Base-by-base conservation (phyloP, 2,113 vertebrate species). In the Barnardius zonarius region DNA sequence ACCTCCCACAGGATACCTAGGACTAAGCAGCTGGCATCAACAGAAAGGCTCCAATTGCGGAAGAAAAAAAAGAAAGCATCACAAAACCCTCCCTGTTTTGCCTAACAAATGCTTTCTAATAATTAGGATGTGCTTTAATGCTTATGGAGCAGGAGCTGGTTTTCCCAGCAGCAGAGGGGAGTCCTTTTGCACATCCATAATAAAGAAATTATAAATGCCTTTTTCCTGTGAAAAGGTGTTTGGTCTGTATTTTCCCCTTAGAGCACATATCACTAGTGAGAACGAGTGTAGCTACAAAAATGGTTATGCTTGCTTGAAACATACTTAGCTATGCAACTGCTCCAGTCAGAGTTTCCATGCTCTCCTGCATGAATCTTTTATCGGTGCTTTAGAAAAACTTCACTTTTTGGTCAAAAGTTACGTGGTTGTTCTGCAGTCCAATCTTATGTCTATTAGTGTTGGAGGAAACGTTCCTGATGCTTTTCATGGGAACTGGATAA, bases 41-140 rank as follows among this genome's bases (percentile, higher is more conserved):
- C 68, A 95, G 90, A 92, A 96, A 90, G 78, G 67, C 39, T 96
- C 54, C 46, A 83, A 70, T 16, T 79, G 63, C 10, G 83, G 77
- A 88, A 74, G 76, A 91, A 83, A 80, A 63, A n/a, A n/a, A 63
- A 11, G 17, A 61, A 74, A 82, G 62, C 72, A 82, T 63, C 0
- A 0, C 91, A 67, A 95, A 92, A 97, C 86, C 64, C 30, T 79
- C 81, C 57, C 74, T 91, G 46, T 67, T 97, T 97, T 97, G 90
- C 83, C 86, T 96, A 95, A 83, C 86, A 95, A 96, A 95, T 96
- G 9, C 72, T 90, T 78, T 90, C 68, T 46, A 90, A 96, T 95
- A 97, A 78, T 91, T 88, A 90, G 83, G 78, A 85, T 86, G 25
- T 31, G 51, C 59, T 93, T 84, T 62, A 86, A 54, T 79, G 67